Conservation (phyloP, 2,888 invertebrate genomes). For the Marronus borbonicus region DNA sequence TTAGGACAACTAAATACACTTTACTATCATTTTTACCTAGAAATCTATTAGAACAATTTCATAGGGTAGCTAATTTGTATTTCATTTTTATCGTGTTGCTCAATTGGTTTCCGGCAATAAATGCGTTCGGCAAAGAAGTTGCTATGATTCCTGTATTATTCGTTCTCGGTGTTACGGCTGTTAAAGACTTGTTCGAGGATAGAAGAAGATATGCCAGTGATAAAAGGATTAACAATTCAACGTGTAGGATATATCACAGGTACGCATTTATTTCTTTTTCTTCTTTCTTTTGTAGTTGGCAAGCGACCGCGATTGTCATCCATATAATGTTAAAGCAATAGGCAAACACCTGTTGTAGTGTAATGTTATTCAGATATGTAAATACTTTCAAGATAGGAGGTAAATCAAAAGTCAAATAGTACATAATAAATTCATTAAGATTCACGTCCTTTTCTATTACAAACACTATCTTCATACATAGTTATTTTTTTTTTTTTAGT, state of each 20-base stretch:
- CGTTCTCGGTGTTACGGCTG: conserved; percentile 93
- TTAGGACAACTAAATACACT: conserved; percentile 96
- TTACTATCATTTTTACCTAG: conserved; percentile 94
- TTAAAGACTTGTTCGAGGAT: conserved; percentile 97
- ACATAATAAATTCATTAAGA: no score
- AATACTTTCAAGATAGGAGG: no score
- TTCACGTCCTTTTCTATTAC: no score
- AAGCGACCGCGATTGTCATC: no score
- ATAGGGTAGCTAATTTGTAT: conserved; percentile 97
- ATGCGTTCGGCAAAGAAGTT: conserved; percentile 96
- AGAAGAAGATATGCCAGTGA: conserved; percentile 91
- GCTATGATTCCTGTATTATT: conserved; percentile 96
- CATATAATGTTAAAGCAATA: no score
- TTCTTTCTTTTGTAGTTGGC: not conserved
- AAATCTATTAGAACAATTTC: conserved; percentile 97
- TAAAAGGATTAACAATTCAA: conserved; percentile 93
- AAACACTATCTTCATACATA: no score
- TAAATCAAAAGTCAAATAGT: no score
- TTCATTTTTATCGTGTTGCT: conserved; percentile 96
- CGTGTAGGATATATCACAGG: conserved; percentile 93
- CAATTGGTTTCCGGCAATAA: conserved; percentile 96
- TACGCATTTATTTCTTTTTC: conserved; percentile 70
- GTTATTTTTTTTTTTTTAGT: no score
- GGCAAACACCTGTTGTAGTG: no score
- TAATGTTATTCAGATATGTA: no score